Base-by-base conservation (phyloP, 2,888 invertebrate species). In the Odontothrips loti region DNA sequence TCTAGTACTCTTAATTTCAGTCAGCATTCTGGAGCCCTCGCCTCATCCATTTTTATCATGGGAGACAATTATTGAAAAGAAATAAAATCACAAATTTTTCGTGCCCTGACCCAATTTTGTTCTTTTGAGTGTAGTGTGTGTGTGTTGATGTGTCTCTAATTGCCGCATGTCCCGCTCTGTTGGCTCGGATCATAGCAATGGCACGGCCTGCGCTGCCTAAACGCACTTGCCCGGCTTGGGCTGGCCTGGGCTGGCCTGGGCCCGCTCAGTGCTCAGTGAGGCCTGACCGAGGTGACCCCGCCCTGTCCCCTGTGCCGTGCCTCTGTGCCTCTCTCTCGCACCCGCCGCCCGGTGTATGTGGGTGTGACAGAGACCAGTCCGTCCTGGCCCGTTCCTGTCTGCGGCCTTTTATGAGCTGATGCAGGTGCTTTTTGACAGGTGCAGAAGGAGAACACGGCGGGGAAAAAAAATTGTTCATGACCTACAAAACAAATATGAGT, bases 141-240 rank as follows among this genome's bases (percentile, higher is more conserved):
- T 23, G 68, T 11, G 68, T 75, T 75, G 27, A 68, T 68, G 68
- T 75, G 68, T 23, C n/a, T n/a, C 68, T 75, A 27, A 27, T 75
- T 27, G 68, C 68, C 23, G 12, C 4, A 23, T 75, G 68, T 75
- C 68, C 27, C 68, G 68, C 68, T 75, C 68, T 75, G 68, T n/a
- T 75, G 68, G 10, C 9, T 10, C 6, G 68, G 68, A 58, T 58
- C 58, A 58, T 58, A 58, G 58, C 34, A 43, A 43, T 43, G 34
- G 34, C 34, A 43, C 34, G 34, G 34, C 34, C 34, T 2, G 34
- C 34, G 6, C 34, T 43, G 34, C 34, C 34, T 43, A 43, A 43
- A 11, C 79, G 80, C 80, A 81, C 79, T 80, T 51, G 81, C 68
- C 80, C n/a, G n/a, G n/a, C n/a, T n/a, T 81, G 80, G 81, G 80